Base-by-base conservation (phyloP, 2,113 vertebrate genomes). In the Megaceryle maxima region DNA sequence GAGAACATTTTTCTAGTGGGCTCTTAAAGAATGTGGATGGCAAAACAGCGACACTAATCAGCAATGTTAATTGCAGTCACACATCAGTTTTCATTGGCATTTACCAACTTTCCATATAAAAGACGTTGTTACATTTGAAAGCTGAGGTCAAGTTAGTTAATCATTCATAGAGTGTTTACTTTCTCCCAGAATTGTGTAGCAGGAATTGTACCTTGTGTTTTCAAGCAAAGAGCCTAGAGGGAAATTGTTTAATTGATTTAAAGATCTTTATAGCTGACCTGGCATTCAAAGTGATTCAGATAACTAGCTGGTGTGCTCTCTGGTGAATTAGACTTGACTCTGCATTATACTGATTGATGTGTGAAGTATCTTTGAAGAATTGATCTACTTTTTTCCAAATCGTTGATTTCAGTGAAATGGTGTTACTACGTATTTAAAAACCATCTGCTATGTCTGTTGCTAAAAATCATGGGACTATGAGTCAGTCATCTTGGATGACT, bases 41-140 rank as follows among this genome's bases (percentile, higher is more conserved):
- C 70, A 95, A 92, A 97, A 73, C 87, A 93, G 51, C 3, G 0
- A 80, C 88, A 79, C 70, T 75, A 94, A 97, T 96, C 87, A 96
- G 82, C 92, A 91, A 83, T 6, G 56, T 90, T 97, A 97, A 97
- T 96, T 96, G 92, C 87, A 95, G 93, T 94, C 95, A 96, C 96
- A 94, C 93, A 92, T 57, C 56, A 43, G 75, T 64, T 96, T 92
- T 95, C 94, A 89, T 89, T 95, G 88, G 83, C 2, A 5, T 83
- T 96, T 88, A 94, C 87, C 84, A 95, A 62, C 88, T 94, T 95
- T 91, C 83, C 87, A 39, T 95, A 89, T 91, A 94, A 94, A 94
- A 96, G 83, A 90, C 39, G 92, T 91, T 94, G 95, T 96, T 96
- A 83, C 88, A 62, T 48, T 83, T 63, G 92, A 91, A 88, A 87